A percentile compares a stretch with the other conserved stretches of the same genome.
Conservation (phyloP, 1,140 invertebrate genomes). For the Ostrea edulis region DNA sequence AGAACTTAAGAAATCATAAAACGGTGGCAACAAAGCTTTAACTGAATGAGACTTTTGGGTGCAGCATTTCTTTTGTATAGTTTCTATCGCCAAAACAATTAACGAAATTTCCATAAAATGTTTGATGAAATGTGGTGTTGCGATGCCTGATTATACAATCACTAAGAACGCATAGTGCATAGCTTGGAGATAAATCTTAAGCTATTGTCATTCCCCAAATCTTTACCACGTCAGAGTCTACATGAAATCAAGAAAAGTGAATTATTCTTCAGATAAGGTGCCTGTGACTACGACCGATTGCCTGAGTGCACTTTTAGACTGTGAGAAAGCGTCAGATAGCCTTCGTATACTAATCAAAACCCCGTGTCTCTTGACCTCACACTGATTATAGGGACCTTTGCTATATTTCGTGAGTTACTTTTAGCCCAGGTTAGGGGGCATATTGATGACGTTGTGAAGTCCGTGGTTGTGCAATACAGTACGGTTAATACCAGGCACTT, state of each 20-base stretch:
- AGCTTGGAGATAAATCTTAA: too few relatives aligned
- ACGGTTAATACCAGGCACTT: too few relatives aligned
- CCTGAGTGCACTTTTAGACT: background rate
- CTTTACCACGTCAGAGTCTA: background rate
- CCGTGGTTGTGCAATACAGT: background rate
- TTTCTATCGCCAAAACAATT: background rate
- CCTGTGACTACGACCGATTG: background rate
- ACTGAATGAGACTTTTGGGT: background rate
- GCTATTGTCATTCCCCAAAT: too few relatives aligned
- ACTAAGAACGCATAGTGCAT: too few relatives aligned
- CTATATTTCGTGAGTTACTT: background rate
- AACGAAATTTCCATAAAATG: too few relatives aligned
- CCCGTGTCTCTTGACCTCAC: slow-evolving; percentile 22
- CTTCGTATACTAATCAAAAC: background rate
- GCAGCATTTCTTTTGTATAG: background rate
- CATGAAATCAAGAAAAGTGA: background rate
- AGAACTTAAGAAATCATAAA: slow-evolving; percentile 33
- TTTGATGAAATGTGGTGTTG: too few relatives aligned
- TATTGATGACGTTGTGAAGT: background rate
- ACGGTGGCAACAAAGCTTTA: background rate
- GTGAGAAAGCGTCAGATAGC: background rate
- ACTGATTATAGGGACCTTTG: slow-evolving; percentile 9
- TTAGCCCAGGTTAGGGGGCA: background rate
- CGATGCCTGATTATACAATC: too few relatives aligned
- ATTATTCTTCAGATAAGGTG: background rate